Evolutionary conservation across 2,113 vertebrate genomes (phyloP).

Genomic region (Chlorodrepanis virens): DNA sequence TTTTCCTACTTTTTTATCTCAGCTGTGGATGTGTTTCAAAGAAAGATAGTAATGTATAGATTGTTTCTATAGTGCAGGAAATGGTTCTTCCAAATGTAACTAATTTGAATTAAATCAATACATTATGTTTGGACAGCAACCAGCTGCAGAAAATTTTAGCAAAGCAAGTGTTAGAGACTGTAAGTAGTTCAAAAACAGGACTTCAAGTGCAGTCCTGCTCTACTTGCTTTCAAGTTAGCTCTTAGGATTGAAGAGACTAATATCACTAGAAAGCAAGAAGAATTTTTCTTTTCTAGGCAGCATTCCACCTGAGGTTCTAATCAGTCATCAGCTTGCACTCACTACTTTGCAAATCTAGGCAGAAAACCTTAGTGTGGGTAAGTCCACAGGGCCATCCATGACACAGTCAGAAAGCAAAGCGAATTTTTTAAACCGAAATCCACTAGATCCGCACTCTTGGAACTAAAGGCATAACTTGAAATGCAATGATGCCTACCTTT

Average conservation of each 20-base stretch:
- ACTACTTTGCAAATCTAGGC: background rate
- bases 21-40: background rate
- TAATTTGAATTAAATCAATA: background rate
- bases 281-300: background rate
- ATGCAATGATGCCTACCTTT: background rate
- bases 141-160: background rate
- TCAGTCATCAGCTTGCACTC: background rate
- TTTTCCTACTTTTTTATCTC: background rate
- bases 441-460: background rate
- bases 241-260: background rate
- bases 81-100: constrained; percentile 15
- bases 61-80: background rate
- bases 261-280: background rate
- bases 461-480: background rate
- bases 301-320: background rate
- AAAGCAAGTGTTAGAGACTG: background rate
- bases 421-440: background rate
- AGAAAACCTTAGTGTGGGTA: background rate
- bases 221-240: background rate
- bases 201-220: background rate
- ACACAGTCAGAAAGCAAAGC: background rate
- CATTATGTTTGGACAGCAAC: background rate
- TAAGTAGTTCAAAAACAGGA: background rate
- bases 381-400: background rate
- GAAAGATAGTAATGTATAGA: background rate